Evolutionary conservation across 2,888 invertebrate genomes (phyloP).

Genomic region (Colletes collaris): DNA sequence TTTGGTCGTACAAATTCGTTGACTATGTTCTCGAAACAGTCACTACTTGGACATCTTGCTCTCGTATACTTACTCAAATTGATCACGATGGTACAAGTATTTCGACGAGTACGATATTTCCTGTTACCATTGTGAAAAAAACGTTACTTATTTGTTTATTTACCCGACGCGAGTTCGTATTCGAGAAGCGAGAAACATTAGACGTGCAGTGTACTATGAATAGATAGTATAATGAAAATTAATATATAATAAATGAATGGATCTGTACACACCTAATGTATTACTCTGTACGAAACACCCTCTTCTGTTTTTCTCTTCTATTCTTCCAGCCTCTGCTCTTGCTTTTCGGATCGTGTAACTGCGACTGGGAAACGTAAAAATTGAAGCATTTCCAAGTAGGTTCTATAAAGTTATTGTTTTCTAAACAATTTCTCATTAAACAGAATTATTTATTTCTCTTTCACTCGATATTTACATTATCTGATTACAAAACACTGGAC

Average conservation of each 20-base stretch:
- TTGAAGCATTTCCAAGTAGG: background rate
- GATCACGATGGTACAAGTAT: slow-evolving; percentile 36
- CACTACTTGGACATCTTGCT: slow-evolving; percentile 74
- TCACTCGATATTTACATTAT: background rate
- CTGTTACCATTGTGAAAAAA: slow-evolving; percentile 38
- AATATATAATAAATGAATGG: slow-evolving; percentile 81
- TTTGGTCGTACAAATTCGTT: slow-evolving; percentile 68
- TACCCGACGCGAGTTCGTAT: slow-evolving; percentile 71
- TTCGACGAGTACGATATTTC: slow-evolving; percentile 26
- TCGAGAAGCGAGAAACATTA: slow-evolving; percentile 76
- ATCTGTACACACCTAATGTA: slow-evolving; percentile 63
- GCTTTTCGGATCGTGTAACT: background rate
- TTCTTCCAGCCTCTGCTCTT: background rate
- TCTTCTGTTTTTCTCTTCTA: background rate
- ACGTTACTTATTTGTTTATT: slow-evolving; percentile 48
- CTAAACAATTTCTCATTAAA: slow-evolving; percentile 9
- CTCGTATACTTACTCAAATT: slow-evolving; percentile 58
- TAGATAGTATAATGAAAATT: slow-evolving; percentile 80
- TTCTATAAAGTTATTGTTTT: background rate
- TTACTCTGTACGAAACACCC: slow-evolving; percentile 15
- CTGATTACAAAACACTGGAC: background rate
- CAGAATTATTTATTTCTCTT: background rate
- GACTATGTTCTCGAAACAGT: slow-evolving; percentile 64
- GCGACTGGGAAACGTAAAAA: background rate
- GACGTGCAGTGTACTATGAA: slow-evolving; percentile 72